Evolutionary conservation across 2,113 vertebrate species (phyloP), one percentile per base, ranked within the genome.

Genomic region (Micronycteris hirsuta): DNA sequence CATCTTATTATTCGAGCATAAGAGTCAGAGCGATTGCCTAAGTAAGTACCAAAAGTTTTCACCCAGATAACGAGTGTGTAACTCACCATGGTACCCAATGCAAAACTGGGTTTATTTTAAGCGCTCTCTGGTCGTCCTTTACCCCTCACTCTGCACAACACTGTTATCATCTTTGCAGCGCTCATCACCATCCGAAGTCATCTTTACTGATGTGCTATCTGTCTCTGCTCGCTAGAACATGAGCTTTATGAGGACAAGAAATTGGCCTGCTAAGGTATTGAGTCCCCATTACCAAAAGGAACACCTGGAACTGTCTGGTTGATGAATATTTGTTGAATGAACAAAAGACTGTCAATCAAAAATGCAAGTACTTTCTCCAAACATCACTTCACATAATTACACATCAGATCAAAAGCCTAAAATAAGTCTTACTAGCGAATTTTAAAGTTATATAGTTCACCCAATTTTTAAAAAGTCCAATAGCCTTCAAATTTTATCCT

Each of bases 171-270:
- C 33, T 91, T 77, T 14, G n/a, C 14, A 63, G 45, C 8, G 45
- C 22, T 49, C 31, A 43, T 41, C 3, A 80, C 52, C 28, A 71
- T 26, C n/a, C 58, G 14, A 86, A 82, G 45, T 36, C 49, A 84
- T 24, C 54, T 89, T 58, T 92, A 61, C 11, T 77, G 31, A 87
- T 24, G 8, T 22, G 7, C 15, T 12, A 12, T 13, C 73, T 81
- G 15, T 81, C 76, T 88, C 24, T 90, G 5, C 19, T n/a, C 13
- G 49, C 5, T 90, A 56, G 54, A 93, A 73, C 28, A 31, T 36
- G 87, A 86, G 71, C 36, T 83, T 89, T 78, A 78, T 89, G 47
- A 94, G 31, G 74, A n/a, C 63, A 94, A 93, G 54, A 76, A 88
- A 68, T 65, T 43, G 58, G 38, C 47, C 33, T 88, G n/a, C 52